A percentile compares a stretch with the other conserved stretches of the same genome.
phyloP scores from a whole-genome alignment of 1,140 invertebrate species.

The Nixonia krombeini region DNA sequence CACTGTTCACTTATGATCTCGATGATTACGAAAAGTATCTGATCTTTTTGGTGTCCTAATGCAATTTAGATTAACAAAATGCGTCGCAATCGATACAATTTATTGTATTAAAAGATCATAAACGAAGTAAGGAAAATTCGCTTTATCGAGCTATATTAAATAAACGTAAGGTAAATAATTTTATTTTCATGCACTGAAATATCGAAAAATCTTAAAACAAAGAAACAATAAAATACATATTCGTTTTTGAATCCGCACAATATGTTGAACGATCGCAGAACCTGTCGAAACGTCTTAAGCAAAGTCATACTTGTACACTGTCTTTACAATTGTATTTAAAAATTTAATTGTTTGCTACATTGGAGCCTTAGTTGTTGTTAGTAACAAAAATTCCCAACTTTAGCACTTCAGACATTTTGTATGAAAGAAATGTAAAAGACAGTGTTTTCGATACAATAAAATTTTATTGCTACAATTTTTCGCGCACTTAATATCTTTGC shows the following conservation, averaged over 20 bases:
- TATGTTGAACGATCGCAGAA: not conserved
- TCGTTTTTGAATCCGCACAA: too few species aligned
- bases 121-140: not conserved
- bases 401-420: not conserved
- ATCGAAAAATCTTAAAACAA: not conserved
- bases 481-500: not conserved
- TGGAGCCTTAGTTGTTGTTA: too few species aligned
- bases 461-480: not conserved
- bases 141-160: not conserved
- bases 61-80: not conserved
- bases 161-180: not conserved
- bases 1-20: too few species aligned
- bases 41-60: not conserved
- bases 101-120: too few species aligned
- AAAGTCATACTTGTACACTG: not conserved
- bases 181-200: not conserved
- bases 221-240: not conserved
- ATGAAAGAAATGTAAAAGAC: too few species aligned
- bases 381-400: not conserved
- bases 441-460: too few species aligned
- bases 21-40: not conserved
- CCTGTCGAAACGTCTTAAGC: not conserved
- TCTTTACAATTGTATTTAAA: not conserved
- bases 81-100: too few species aligned
- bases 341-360: too few species aligned